Evolutionary conservation across 92 coral and sea anemone genomes (phyloP).

Genomic region (Micromussa lordhowensis): DNA sequence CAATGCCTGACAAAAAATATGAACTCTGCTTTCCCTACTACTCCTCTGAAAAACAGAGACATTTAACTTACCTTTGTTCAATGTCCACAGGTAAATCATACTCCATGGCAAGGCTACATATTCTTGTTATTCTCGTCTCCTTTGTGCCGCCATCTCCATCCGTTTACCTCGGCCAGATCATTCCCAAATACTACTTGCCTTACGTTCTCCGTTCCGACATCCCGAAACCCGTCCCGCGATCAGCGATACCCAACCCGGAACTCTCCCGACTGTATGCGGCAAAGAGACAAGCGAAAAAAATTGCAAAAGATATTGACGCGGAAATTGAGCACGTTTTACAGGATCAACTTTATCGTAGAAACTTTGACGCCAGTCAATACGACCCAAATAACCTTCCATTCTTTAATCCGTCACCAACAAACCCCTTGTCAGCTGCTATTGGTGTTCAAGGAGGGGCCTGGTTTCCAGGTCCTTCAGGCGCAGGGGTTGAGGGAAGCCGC

Average conservation of each 20-base stretch:
- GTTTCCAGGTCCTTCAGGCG: constrained; percentile 74
- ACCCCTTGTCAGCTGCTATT: constrained; percentile 46
- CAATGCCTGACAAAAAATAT: no score
- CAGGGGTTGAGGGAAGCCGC: constrained; percentile 57
- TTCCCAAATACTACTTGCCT: constrained; percentile 16
- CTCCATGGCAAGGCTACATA: constrained; percentile 11
- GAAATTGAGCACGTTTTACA: constrained; percentile 43
- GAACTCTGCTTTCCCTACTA: no score
- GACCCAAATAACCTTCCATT: constrained; percentile 15
- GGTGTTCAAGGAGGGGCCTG: constrained; percentile 69
- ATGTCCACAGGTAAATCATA: neutral
- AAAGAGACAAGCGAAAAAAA: constrained; percentile 53
- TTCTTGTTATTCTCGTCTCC: neutral
- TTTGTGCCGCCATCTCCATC: constrained; percentile 18
- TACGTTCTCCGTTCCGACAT: constrained; percentile 23
- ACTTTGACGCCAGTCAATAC: constrained; percentile 27
- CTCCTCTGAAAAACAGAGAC: neutral
- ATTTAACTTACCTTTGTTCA: neutral
- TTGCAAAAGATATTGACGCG: constrained; percentile 42
- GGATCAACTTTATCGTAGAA: constrained; percentile 36
- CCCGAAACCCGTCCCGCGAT: constrained; percentile 19
- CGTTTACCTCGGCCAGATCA: neutral
- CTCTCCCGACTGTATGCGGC: constrained; percentile 56
- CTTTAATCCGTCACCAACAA: constrained; percentile 27
- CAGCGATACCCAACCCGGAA: constrained; percentile 31